Evolutionary conservation across 1,140 invertebrate species (phyloP), one percentile per base, ranked within the genome.

Genomic region (Ladona fulva): DNA sequence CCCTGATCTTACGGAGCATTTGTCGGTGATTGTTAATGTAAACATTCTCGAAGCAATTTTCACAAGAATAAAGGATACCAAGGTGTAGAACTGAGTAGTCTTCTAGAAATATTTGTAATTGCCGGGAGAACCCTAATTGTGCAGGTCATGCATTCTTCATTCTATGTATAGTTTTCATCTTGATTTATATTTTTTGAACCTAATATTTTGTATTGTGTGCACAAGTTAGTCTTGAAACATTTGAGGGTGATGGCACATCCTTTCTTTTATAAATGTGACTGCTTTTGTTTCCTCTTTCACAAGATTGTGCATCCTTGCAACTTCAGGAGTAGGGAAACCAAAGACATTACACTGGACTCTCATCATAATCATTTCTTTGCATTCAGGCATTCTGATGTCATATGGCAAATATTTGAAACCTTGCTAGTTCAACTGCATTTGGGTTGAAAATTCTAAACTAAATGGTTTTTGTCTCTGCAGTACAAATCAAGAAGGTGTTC

Each of bases 21-120:
- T 66, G 52, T 66, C 52, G 52, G 52, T 66, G 52, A 66, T 66
- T 66, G 52, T 66, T 66, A 66, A 66, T 66, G 52, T 66, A 66
- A 66, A 66, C 52, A 66, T 66, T 66, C 52, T 66, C 52, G 16
- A 19, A 19, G 52, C 52, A 66, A 66, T 66, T 66, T 66, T 66
- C 52, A 66, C 52, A 66, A 12, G 52, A 66, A 66, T 66, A 66
- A 66, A 66, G 14, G n/a, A 66, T 19, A 66, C 52, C 52, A 66
- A 66, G 52, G 52, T 66, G 52, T 66, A 66, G 52, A 66, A 66
- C 52, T 66, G 52, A 66, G 52, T 66, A 66, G 52, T 66, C 52
- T 66, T 66, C 52, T 66, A 66, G 52, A 22, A 37, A 66, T 66
- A 66, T 66, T 66, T 66, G 52, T 66, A 66, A 66, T 66, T 66